A percentile compares a stretch with the other conserved stretches of the same genome.
Evolutionary conservation across 2,113 vertebrate genomes (phyloP).

Genomic region (Limnothrissa miodon): DNA sequence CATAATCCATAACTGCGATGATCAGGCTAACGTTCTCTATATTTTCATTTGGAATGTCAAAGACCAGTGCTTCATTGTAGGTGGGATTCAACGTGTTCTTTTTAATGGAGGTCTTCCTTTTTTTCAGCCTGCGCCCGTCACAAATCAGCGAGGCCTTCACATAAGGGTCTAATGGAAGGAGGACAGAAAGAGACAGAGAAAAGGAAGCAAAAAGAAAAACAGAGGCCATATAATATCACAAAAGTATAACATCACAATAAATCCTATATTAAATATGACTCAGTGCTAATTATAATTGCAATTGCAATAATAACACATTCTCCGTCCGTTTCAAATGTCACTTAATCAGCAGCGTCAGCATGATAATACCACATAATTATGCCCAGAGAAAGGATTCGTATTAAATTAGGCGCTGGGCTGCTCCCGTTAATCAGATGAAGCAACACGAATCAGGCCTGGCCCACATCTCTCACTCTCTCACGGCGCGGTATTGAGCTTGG

Average conservation of each 20-base stretch:
- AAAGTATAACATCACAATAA: not conserved
- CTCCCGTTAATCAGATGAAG: constrained; percentile 40
- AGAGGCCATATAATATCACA: constrained; percentile 19
- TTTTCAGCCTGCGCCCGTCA: constrained; percentile 88
- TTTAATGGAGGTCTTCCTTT: constrained; percentile 93
- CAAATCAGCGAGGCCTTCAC: constrained; percentile 91
- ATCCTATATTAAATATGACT: constrained; percentile 14
- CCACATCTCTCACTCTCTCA: constrained; percentile 3
- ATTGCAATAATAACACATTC: constrained; percentile 13
- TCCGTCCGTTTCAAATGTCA: constrained; percentile 21
- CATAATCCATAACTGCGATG: constrained; percentile 90
- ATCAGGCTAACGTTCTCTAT: constrained; percentile 85
- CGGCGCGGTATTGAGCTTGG: not conserved
- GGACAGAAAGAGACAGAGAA: not conserved
- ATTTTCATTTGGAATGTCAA: constrained; percentile 89
- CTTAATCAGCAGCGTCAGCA: constrained; percentile 6
- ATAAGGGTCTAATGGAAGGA: constrained; percentile 78
- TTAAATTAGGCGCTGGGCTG: constrained; percentile 34
- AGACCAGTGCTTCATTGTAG: constrained; percentile 91
- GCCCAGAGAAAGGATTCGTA: constrained; percentile 38
- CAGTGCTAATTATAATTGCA: constrained; percentile 15
- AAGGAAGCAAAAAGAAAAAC: not conserved
- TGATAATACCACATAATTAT: constrained; percentile 27
- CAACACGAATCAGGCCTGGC: constrained; percentile 31
- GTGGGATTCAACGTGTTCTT: constrained; percentile 92